Evolutionary conservation across 2,113 vertebrate species (phyloP).

Genomic region (Saimiri boliviensis): DNA sequence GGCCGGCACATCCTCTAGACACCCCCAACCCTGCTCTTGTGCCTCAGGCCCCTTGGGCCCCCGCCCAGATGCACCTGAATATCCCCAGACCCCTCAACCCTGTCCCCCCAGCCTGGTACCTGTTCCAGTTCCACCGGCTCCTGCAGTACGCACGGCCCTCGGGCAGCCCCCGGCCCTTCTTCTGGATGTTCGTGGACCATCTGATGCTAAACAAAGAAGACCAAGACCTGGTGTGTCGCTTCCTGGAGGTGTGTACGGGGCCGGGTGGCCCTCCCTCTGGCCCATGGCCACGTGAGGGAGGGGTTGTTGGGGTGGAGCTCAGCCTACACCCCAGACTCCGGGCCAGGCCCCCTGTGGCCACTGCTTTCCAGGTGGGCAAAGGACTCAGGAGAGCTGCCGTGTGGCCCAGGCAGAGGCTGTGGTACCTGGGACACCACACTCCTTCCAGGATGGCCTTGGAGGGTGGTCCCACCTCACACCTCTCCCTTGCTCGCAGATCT

Average conservation of each 20-base stretch:
- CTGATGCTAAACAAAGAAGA: conserved; percentile 50
- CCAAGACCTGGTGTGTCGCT: background rate
- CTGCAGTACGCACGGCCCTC: conserved; percentile 36
- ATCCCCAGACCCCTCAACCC: fast-evolving
- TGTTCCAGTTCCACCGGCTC: conserved; percentile 58
- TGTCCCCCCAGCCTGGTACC: background rate
- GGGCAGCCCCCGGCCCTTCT: background rate
- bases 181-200: conserved; percentile 59
- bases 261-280: background rate
- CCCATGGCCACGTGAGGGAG: no score
- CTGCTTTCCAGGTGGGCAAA: background rate
- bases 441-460: background rate
- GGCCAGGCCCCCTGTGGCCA: no score
- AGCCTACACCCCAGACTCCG: fast-evolving
- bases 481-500: no score
- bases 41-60: background rate
- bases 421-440: background rate
- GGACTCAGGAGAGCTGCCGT: fast-evolving
- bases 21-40: fast-evolving
- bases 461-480: no score
- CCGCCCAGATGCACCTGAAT: background rate
- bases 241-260: conserved; percentile 61
- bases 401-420: background rate
- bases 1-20: background rate
- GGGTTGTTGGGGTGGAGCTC: fast-evolving